These are phyloP conservation scores for Polia nebulosa DNA, from an alignment of 2,888 invertebrate genomes.

Conservation along the genomic window DNA sequence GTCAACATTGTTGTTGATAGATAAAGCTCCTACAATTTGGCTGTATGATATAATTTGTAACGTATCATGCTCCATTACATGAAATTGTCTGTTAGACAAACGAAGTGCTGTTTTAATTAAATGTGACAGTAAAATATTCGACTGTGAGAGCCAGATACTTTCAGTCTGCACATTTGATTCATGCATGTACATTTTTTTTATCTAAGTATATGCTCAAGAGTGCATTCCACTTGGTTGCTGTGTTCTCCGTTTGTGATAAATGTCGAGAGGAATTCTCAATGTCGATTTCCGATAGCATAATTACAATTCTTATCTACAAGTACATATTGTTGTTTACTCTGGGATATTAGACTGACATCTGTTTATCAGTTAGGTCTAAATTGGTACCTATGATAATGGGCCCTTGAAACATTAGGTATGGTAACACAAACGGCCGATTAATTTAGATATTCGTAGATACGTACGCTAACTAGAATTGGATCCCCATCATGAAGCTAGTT, in stretches of 20 bases:
- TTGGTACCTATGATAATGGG: background rate
- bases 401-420: too few relatives aligned
- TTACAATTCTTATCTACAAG: conserved; percentile 3
- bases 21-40: conserved; percentile 22
- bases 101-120: conserved; percentile 46
- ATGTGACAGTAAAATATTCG: conserved; percentile 34
- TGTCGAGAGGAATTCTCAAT: background rate
- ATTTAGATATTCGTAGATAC: background rate
- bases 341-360: background rate
- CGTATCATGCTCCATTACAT: conserved; percentile 21
- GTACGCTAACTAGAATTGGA: background rate
- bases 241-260: background rate
- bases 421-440: too few relatives aligned
- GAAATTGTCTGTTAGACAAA: conserved; percentile 31
- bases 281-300: background rate
- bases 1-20: conserved; percentile 17
- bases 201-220: background rate
- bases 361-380: conserved; percentile 4
- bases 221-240: background rate
- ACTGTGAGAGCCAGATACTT: conserved; percentile 45
- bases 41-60: conserved; percentile 19
- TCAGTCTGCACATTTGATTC: conserved; percentile 17
- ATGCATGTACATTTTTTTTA: background rate
- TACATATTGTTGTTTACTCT: background rate
- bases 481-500: background rate